A percentile compares a stretch with the other conserved stretches of the same genome.
Conservation (phyloP, 2,113 vertebrate species). For the Cygnus atratus region DNA sequence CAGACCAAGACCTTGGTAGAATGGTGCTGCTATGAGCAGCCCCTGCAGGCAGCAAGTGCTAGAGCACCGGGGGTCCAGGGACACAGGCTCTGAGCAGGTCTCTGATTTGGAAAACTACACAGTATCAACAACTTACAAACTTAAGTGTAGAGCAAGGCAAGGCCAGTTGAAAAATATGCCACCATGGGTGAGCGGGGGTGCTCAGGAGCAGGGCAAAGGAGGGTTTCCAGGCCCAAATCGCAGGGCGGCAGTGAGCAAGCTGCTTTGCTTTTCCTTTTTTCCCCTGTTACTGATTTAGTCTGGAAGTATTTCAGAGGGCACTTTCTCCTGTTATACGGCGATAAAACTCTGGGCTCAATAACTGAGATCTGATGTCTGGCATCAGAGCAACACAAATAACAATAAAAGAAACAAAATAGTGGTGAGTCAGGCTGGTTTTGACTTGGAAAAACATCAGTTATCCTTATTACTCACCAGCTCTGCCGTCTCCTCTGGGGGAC, state of each 20-base stretch:
- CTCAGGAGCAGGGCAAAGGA: not conserved
- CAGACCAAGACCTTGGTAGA: not conserved
- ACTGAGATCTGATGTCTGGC: constrained; percentile 36
- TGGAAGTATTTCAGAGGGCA: constrained; percentile 26
- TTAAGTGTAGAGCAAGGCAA: not conserved
- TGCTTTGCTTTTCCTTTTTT: constrained; percentile 2
- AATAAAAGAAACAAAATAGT: constrained; percentile 48
- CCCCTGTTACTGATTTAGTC: not conserved
- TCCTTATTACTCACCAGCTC: constrained; percentile 28
- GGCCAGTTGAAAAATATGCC: constrained; percentile 4
- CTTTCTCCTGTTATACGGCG: constrained; percentile 38
- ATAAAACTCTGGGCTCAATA: constrained; percentile 26
- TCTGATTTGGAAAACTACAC: constrained; percentile 3
- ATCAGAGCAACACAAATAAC: constrained; percentile 42
- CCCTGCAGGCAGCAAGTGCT: not conserved
- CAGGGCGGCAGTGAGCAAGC: not conserved
- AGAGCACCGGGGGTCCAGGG: accelerated
- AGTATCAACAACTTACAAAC: constrained; percentile 1
- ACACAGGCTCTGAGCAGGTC: not conserved
- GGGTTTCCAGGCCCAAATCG: not conserved
- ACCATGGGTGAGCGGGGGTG: not conserved
- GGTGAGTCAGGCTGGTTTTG: constrained; percentile 44
- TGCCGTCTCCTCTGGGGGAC: not conserved
- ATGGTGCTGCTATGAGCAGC: not conserved
- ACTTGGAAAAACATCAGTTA: constrained; percentile 35